Evolutionary conservation across 2,797 vertebrate species (phyloP).

Genomic region (Peromyscus melanophrys): DNA sequence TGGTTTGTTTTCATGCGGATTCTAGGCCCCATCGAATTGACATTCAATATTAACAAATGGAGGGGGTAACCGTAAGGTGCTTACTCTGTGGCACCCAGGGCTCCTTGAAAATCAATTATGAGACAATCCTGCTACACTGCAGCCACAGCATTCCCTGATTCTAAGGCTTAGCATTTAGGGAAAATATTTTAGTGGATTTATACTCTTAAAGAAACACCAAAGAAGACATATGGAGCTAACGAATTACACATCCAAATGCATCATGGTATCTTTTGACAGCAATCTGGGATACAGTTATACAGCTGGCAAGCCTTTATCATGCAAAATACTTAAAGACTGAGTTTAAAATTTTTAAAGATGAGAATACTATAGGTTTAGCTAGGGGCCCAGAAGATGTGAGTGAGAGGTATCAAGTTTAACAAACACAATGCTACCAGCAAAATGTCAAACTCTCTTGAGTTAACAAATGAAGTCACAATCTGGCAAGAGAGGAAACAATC

Average conservation of each 20-base stretch:
- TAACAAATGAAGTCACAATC: constrained; percentile 79
- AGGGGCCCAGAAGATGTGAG: constrained; percentile 60
- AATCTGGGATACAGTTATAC: constrained; percentile 48
- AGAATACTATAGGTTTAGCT: constrained; percentile 68
- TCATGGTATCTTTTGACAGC: constrained; percentile 35
- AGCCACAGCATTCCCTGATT: not conserved
- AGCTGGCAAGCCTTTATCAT: constrained; percentile 68
- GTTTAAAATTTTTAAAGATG: constrained; percentile 36
- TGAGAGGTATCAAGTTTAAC: constrained; percentile 59
- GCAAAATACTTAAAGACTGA: constrained; percentile 71
- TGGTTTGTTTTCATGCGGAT: not conserved
- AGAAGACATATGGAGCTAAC: not conserved
- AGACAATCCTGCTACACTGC: not conserved
- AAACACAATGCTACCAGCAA: constrained; percentile 75
- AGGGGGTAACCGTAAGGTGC: not conserved
- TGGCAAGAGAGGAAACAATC: constrained; percentile 69
- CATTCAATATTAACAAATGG: not conserved
- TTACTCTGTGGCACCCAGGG: not conserved
- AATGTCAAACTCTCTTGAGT: constrained; percentile 73
- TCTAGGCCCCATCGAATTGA: not conserved
- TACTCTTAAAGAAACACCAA: not conserved
- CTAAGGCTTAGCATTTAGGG: not conserved
- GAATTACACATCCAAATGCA: not conserved
- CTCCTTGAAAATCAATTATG: not conserved
- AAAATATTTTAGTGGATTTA: not conserved